These are phyloP conservation scores for Celastrina argiolus DNA, from an alignment of 2,888 invertebrate species.

Conservation along the genomic window DNA sequence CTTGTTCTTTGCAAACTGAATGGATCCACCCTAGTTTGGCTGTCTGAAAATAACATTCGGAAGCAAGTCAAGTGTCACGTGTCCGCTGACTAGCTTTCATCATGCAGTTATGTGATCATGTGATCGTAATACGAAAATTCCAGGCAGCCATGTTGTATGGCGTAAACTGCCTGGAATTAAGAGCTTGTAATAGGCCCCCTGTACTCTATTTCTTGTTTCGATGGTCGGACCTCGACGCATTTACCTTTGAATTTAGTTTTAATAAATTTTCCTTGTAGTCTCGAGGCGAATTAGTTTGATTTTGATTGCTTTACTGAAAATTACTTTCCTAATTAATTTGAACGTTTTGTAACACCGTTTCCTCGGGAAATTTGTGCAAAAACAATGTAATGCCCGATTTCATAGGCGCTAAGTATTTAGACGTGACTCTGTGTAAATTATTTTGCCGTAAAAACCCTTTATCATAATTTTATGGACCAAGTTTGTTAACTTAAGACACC, in stretches of 20 bases:
- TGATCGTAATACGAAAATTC: no score
- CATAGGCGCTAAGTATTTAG: constrained; percentile 53
- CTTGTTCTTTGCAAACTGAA: no score
- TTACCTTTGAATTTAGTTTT: constrained; percentile 46
- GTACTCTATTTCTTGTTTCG: constrained; percentile 76
- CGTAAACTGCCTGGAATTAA: no score
- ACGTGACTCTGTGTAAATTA: constrained; percentile 57
- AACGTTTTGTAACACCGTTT: constrained; percentile 36
- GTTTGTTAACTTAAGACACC: constrained; percentile 58
- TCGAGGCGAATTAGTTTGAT: constrained; percentile 57
- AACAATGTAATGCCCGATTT: constrained; percentile 43
- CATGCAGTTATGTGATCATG: no score
- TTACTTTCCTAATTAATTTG: constrained; percentile 46
- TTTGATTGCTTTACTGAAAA: constrained; percentile 53
- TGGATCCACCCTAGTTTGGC: no score
- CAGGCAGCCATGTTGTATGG: no score
- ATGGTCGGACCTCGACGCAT: constrained; percentile 57
- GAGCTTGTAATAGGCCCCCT: no score
- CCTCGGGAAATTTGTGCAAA: constrained; percentile 34
- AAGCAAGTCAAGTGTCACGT: no score
- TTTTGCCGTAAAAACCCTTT: constrained; percentile 65
- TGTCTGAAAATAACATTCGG: no score
- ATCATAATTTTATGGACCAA: constrained; percentile 67
- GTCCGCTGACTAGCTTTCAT: no score
- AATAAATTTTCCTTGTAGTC: constrained; percentile 50